Conservation (phyloP, 2,113 vertebrate species). For the Sander lucioperca region DNA sequence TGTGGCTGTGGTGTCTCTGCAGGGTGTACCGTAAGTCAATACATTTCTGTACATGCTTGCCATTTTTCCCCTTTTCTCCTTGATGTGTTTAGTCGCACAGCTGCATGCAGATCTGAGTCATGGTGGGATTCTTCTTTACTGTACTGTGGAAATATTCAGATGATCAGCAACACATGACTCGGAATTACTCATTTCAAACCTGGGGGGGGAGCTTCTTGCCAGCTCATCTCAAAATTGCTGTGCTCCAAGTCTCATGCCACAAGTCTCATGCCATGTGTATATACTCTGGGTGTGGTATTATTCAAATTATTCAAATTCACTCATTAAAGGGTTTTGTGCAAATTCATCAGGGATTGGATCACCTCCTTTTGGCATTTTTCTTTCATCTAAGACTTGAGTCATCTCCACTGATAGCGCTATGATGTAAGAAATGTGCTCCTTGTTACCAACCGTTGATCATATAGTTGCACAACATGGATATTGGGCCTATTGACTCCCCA, state of each 20-base stretch:
- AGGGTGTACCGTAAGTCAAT: slow-evolving; percentile 47
- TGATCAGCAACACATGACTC: slow-evolving; percentile 73
- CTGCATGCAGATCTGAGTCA: slow-evolving; percentile 74
- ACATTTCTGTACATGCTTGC: slow-evolving; percentile 26
- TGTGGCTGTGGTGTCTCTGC: slow-evolving; percentile 64
- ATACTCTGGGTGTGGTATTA: slow-evolving; percentile 14
- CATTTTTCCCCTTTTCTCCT: slow-evolving; percentile 24
- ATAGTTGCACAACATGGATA: neutral
- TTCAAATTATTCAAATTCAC: slow-evolving; percentile 52
- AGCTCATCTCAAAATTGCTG: slow-evolving; percentile 43
- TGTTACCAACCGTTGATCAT: slow-evolving; percentile 20
- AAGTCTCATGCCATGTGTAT: slow-evolving; percentile 52
- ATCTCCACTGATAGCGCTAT: slow-evolving; percentile 10
- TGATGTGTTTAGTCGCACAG: slow-evolving; percentile 60
- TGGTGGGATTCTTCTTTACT: slow-evolving; percentile 42
- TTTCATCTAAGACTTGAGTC: slow-evolving; percentile 41
- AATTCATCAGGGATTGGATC: slow-evolving; percentile 40
- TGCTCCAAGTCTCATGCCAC: slow-evolving; percentile 50
- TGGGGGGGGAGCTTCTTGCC: slow-evolving; percentile 55
- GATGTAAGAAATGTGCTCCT: slow-evolving; percentile 16
- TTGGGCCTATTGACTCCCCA: neutral
- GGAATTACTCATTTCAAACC: slow-evolving; percentile 63
- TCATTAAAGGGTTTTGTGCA: slow-evolving; percentile 44
- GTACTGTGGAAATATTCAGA: slow-evolving; percentile 67
- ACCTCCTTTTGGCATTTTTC: slow-evolving; percentile 42